Percentiles rank a stretch among this genome's conserved stretches.
Evolutionary conservation across 2,797 vertebrate genomes (phyloP).

Genomic region (Enteromius mattozi): DNA sequence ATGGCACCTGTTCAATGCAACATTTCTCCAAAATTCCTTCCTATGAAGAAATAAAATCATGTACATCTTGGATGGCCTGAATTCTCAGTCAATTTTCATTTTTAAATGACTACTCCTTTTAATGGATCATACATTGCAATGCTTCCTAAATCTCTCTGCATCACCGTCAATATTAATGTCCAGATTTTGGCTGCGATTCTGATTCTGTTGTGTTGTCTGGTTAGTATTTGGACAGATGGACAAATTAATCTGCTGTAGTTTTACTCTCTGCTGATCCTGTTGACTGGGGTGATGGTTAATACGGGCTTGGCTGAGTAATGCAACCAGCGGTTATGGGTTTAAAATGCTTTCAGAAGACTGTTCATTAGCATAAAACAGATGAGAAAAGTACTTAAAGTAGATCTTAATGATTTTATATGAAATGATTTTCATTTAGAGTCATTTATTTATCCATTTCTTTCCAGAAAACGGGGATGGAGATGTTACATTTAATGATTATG

Average conservation of each 20-base stretch:
- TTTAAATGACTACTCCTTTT: neutral
- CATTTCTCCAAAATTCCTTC: neutral
- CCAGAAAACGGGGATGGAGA: neutral
- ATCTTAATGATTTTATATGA: neutral
- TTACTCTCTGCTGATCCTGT: slow-evolving; percentile 16
- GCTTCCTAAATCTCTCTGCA: neutral
- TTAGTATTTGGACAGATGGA: slow-evolving; percentile 44
- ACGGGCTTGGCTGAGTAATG: slow-evolving; percentile 12
- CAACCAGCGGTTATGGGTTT: neutral
- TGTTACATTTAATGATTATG: neutral
- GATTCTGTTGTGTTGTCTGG: neutral
- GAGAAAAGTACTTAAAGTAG: slow-evolving; percentile 8
- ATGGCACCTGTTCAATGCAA: neutral
- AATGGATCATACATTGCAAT: neutral
- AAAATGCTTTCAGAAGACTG: neutral
- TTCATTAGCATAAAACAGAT: neutral
- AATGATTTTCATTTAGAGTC: neutral
- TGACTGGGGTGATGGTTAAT: slow-evolving; percentile 42
- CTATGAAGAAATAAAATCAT: neutral
- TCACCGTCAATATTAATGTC: neutral
- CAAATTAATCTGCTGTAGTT: slow-evolving; percentile 28
- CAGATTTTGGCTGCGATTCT: neutral
- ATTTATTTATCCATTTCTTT: neutral
- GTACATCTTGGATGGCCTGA: neutral
- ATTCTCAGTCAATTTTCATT: neutral